Percentiles rank a stretch among this genome's conserved stretches.
Conservation (phyloP, 1,140 invertebrate genomes). For the Lucilia cuprina region DNA sequence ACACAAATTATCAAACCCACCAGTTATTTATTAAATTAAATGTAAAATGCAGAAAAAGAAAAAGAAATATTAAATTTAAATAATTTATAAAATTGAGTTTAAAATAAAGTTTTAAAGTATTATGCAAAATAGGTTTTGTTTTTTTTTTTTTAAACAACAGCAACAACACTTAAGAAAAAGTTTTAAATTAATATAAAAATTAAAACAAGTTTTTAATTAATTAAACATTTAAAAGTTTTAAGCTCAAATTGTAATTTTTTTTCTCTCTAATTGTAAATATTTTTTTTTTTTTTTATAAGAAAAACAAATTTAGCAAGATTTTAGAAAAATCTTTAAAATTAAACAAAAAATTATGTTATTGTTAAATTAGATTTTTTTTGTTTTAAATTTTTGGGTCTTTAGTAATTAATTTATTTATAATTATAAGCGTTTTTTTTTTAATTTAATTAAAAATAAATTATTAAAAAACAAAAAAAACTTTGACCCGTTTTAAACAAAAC, state of each 20-base stretch:
- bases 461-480: no score
- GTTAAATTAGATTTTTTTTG: constrained; percentile 2
- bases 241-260: background rate
- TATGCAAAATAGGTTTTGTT: background rate
- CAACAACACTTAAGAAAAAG: background rate
- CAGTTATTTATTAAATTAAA: constrained; percentile 27
- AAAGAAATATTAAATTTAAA: background rate
- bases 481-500: background rate
- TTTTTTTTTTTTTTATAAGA: background rate
- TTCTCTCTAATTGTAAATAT: background rate
- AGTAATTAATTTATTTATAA: background rate
- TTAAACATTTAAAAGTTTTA: background rate
- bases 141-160: no score
- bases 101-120: background rate
- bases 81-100: background rate
- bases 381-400: background rate
- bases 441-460: background rate
- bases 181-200: no score
- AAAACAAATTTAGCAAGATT: background rate
- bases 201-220: no score
- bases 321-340: background rate
- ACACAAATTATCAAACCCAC: constrained; percentile 22
- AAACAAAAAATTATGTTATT: background rate
- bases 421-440: background rate
- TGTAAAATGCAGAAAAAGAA: background rate